Evolutionary conservation across 2,888 invertebrate genomes (phyloP).

Genomic region (Pandemis corylana): DNA sequence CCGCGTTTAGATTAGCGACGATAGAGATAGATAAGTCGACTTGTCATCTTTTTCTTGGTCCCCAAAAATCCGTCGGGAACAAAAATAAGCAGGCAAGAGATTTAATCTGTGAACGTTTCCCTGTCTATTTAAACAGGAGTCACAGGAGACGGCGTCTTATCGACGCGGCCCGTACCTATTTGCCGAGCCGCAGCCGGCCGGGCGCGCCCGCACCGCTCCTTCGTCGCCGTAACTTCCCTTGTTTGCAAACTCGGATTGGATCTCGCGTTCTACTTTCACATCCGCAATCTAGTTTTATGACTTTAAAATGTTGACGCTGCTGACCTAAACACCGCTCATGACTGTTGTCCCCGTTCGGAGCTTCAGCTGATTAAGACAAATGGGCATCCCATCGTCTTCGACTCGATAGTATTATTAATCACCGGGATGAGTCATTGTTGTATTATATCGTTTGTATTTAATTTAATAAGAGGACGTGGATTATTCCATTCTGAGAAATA

Average conservation of each 20-base stretch:
- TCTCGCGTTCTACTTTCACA: conserved; percentile 81
- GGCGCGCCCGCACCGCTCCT: conserved; percentile 58
- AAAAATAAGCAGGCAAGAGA: conserved; percentile 77
- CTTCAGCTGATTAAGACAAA: conserved; percentile 52
- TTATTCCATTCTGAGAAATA: conserved; percentile 58
- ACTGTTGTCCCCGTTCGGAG: conserved; percentile 53
- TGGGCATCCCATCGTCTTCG: conserved; percentile 47
- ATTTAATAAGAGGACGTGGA: conserved; percentile 45
- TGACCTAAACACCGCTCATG: conserved; percentile 63
- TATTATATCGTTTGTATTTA: conserved; percentile 46
- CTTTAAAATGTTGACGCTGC: conserved; percentile 75
- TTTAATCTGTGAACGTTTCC: conserved; percentile 80
- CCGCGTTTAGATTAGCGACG: conserved; percentile 70
- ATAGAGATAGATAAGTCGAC: conserved; percentile 68
- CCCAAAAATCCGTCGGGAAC: conserved; percentile 62
- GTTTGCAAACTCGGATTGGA: conserved; percentile 84
- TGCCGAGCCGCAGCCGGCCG: conserved; percentile 62
- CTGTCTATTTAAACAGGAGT: conserved; percentile 81
- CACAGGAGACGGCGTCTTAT: conserved; percentile 79
- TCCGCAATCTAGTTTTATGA: conserved; percentile 82
- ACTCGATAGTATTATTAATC: conserved; percentile 47
- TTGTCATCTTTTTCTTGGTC: conserved; percentile 70
- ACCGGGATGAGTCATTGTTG: conserved; percentile 32
- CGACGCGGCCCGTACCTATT: conserved; percentile 76
- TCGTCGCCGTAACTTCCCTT: conserved; percentile 77